Evolutionary conservation across 2,113 vertebrate species (phyloP), one percentile per base, ranked within the genome.

Genomic region (Ginglymostoma cirratum): DNA sequence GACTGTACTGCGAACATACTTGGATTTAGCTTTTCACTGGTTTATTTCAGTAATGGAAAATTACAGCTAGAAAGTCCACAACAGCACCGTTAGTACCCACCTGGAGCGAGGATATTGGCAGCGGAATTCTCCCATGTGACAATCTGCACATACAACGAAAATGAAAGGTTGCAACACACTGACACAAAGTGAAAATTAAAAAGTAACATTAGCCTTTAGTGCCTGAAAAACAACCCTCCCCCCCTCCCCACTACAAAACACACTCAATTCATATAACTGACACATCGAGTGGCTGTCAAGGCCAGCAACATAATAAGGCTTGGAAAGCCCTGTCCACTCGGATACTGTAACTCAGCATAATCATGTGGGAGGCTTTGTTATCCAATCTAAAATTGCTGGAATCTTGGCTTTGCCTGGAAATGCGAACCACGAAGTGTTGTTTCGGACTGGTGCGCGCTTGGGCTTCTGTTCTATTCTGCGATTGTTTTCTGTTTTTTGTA

Each of bases 21-120:
- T 92, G 89, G 61, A 92, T 65, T 92, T 92, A 66, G 65, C 34
- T 66, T 90, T 61, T 34, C 52, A 61, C 30, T 90, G 30, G 12
- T 61, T 93, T 93, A 66, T 93, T 93, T 93, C 61, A 93, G 61
- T 93, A 66, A 93, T 93, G 89, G 89, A 93, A 93, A 93, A 93
- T 93, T 93, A 93, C 89, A 93, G 89, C 61, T n/a, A 38, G 6
- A 65, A 93, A 66, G 55, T 93, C 89, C 89, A 66, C 89, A 66
- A 93, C 89, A 93, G 61, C 61, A 93, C 89, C 34, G 24, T 93
- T 66, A 93, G 61, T 66, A 21, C 89, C 89, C 66, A 93, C 89
- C 89, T 93, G 61, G 34, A 66, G 89, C 17, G n/a, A 21, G 89
- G 61, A 93, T 93, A 67, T 93, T 93, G 89, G 89, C 89, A 93